Conservation (phyloP, 1,140 invertebrate species). For the Araneus ventricosus region DNA sequence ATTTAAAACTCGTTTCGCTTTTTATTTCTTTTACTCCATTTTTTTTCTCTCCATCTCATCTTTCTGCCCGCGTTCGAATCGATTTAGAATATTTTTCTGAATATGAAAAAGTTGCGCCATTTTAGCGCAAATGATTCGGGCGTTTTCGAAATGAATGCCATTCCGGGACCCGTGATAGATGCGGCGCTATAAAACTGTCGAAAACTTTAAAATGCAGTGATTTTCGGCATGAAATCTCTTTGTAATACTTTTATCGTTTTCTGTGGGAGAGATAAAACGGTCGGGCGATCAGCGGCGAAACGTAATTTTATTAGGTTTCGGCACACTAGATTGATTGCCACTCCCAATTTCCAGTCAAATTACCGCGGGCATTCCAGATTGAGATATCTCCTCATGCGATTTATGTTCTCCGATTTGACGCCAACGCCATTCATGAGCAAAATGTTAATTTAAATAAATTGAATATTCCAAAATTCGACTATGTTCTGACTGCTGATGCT, state of each 20-base stretch:
- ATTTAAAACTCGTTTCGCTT: not conserved
- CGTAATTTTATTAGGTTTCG: not conserved
- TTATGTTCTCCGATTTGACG: too few relatives aligned
- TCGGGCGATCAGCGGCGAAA: not conserved
- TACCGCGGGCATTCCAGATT: not conserved
- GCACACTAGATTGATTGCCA: not conserved
- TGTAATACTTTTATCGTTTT: not conserved
- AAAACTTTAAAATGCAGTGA: constrained; percentile 6
- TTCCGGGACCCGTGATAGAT: not conserved
- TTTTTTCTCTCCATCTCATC: not conserved
- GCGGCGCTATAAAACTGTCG: constrained; percentile 13
- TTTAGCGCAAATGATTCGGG: constrained; percentile 2
- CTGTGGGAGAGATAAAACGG: not conserved
- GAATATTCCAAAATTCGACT: too few relatives aligned
- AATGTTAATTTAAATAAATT: too few relatives aligned
- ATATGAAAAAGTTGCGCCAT: not conserved
- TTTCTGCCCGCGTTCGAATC: not conserved
- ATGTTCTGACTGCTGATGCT: too few relatives aligned
- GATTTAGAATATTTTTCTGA: not conserved
- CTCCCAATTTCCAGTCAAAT: not conserved
- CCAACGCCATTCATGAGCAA: too few relatives aligned
- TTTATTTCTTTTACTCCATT: not conserved
- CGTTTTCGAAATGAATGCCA: not conserved
- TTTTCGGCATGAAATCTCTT: not conserved
- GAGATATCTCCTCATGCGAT: too few relatives aligned